Percentiles rank a stretch among this genome's conserved stretches.
These are phyloP conservation scores for Notarius lentiginosus DNA, from an alignment of 2,113 vertebrate genomes.

Conservation along the genomic window DNA sequence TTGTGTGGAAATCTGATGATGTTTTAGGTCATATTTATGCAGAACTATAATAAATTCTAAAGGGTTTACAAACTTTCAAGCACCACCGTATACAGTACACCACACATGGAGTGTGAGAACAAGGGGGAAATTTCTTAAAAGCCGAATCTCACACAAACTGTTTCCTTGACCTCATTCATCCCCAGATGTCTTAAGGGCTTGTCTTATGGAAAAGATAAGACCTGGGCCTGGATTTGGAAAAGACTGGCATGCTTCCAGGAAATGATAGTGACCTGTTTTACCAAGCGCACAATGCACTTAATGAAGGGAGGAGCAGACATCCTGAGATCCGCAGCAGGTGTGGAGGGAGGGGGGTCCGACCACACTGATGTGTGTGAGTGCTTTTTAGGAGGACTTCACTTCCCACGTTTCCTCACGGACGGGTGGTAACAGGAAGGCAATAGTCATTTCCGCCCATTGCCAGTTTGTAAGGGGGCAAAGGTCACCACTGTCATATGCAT, in stretches of 20 bases:
- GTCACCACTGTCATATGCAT: conserved; percentile 60
- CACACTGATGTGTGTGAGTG: conserved; percentile 28
- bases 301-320: conserved; percentile 49
- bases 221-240: not conserved
- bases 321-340: conserved; percentile 62
- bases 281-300: conserved; percentile 37
- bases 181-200: not conserved
- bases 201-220: not conserved
- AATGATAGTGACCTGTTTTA: conserved; percentile 34
- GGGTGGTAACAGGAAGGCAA: conserved; percentile 68
- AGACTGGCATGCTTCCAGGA: conserved; percentile 10
- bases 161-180: not conserved
- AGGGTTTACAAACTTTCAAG: too few species aligned
- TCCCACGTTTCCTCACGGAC: conserved; percentile 67
- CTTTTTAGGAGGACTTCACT: conserved; percentile 56
- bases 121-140: not conserved
- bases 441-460: conserved; percentile 62
- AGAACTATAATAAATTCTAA: too few species aligned
- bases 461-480: conserved; percentile 53
- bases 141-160: not conserved
- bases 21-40: too few species aligned
- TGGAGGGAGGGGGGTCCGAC: conserved; percentile 36
- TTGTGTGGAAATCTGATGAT: too few species aligned
- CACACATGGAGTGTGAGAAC: not conserved
- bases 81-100: not conserved